These are phyloP conservation scores for Drosophila silvestris DNA, from an alignment of 2,888 invertebrate species.

Conservation along the genomic window DNA sequence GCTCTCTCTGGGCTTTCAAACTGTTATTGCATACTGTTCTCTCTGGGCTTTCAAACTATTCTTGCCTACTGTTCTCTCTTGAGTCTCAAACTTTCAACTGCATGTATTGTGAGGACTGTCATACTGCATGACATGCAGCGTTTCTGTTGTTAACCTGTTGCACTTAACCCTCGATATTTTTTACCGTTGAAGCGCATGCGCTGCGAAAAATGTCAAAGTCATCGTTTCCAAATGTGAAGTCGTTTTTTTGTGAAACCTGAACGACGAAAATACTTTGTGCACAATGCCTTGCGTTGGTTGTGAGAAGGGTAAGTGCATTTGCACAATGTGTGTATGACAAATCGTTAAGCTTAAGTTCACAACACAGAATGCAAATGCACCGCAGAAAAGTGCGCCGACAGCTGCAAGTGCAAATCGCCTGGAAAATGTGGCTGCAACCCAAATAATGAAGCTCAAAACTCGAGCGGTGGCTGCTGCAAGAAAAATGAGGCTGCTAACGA, in stretches of 20 bases:
- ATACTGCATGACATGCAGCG: neutral
- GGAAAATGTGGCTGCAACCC: constrained; percentile 59
- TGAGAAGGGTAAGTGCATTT: constrained; percentile 62
- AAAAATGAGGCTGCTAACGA: constrained; percentile 9
- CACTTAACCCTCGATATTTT: neutral
- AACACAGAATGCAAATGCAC: constrained; percentile 83
- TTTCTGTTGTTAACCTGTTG: constrained; percentile 10
- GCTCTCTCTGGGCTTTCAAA: neutral
- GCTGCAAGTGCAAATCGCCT: constrained; percentile 78
- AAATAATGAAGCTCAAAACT: constrained; percentile 9
- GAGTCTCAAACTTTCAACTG: too few relatives aligned
- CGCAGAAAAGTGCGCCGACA: constrained; percentile 76
- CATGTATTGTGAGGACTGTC: too few relatives aligned
- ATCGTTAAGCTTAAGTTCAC: neutral
- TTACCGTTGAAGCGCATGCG: constrained; percentile 49
- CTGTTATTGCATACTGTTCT: neutral
- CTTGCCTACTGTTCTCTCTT: too few relatives aligned
- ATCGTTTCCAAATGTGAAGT: neutral
- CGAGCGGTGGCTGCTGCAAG: constrained; percentile 41
- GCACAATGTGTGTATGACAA: neutral
- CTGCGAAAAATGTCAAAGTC: constrained; percentile 18
- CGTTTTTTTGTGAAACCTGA: neutral
- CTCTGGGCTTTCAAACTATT: too few relatives aligned
- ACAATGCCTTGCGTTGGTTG: constrained; percentile 81
- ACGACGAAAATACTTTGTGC: neutral